Evolutionary conservation across 2,888 invertebrate species (phyloP).

Genomic region (Chloroclystis v-ata): DNA sequence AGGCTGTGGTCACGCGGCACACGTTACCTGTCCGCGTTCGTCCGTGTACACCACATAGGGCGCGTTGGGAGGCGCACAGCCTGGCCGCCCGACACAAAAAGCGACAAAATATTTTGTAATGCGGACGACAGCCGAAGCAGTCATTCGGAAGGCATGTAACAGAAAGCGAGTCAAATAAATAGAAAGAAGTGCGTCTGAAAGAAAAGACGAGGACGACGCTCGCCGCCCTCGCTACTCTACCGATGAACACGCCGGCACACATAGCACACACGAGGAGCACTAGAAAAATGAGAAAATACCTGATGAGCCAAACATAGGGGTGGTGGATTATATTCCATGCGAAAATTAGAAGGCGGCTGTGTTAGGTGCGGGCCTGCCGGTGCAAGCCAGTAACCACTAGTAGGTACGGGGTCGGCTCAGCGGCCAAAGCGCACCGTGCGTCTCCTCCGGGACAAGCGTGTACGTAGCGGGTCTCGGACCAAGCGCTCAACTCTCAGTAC

Average conservation of each 20-base stretch:
- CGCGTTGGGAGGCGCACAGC: slow-evolving; percentile 91
- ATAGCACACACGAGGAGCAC: slow-evolving; percentile 72
- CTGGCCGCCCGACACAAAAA: slow-evolving; percentile 72
- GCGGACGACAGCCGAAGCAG: slow-evolving; percentile 75
- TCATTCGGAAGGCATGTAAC: slow-evolving; percentile 79
- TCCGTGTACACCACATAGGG: slow-evolving; percentile 97
- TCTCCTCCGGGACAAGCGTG: slow-evolving; percentile 73
- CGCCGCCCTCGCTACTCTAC: slow-evolving; percentile 59
- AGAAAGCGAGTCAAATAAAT: slow-evolving; percentile 77
- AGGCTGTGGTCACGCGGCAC: slow-evolving; percentile 55
- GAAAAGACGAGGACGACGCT: slow-evolving; percentile 55
- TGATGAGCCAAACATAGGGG: slow-evolving; percentile 78
- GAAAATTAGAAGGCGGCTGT: slow-evolving; percentile 76
- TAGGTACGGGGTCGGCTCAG: slow-evolving; percentile 69
- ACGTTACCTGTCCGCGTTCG: slow-evolving; percentile 95
- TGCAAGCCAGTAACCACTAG: slow-evolving; percentile 71
- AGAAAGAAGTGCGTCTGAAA: slow-evolving; percentile 68
- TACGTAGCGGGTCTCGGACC: slow-evolving; percentile 76
- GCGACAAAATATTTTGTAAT: slow-evolving; percentile 72
- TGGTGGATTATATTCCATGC: slow-evolving; percentile 77
- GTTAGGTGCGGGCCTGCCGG: slow-evolving; percentile 75
- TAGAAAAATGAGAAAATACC: slow-evolving; percentile 76
- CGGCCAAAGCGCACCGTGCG: slow-evolving; percentile 75
- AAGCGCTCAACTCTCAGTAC: slow-evolving; percentile 75
- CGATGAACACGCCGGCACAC: slow-evolving; percentile 68